Conservation (phyloP, 2,888 invertebrate species). For the Adelphocoris suturalis region DNA sequence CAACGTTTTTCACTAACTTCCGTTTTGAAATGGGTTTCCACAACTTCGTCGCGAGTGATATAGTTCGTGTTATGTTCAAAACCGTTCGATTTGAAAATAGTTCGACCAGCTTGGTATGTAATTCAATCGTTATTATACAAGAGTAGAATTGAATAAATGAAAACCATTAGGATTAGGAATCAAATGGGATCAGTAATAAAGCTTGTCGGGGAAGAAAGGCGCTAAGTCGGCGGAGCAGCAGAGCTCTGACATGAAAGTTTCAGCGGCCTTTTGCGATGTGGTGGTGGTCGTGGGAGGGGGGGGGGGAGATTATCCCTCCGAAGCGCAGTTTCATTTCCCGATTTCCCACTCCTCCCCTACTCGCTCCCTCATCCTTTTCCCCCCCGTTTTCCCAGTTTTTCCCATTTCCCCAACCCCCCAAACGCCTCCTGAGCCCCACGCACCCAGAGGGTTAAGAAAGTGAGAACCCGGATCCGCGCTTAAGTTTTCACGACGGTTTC, state of each 20-base stretch:
- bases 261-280: neutral
- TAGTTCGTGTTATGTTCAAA: too few relatives aligned
- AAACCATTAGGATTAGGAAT: conserved; percentile 9
- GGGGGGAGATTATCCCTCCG: neutral
- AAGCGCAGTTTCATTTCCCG: conserved; percentile 48
- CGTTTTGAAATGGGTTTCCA: too few relatives aligned
- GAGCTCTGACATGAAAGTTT: conserved; percentile 14
- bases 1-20: too few relatives aligned
- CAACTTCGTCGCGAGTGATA: too few relatives aligned
- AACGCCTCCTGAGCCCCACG: neutral
- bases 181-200: neutral
- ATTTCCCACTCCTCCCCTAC: neutral
- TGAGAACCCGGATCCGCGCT: conserved; percentile 64
- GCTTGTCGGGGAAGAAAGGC: neutral
- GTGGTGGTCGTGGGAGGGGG: neutral
- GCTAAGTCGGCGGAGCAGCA: neutral
- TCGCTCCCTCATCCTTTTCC: neutral
- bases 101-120: too few relatives aligned
- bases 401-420: too few relatives aligned
- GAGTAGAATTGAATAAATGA: neutral
- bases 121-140: too few relatives aligned
- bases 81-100: too few relatives aligned
- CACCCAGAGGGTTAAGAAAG: conserved; percentile 57
- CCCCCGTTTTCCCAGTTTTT: too few relatives aligned
- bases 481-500: conserved; percentile 62